Percentiles rank a stretch among this genome's conserved stretches.
phyloP scores from a whole-genome alignment of 2,888 invertebrate genomes.

The Cynaeus angustus region DNA sequence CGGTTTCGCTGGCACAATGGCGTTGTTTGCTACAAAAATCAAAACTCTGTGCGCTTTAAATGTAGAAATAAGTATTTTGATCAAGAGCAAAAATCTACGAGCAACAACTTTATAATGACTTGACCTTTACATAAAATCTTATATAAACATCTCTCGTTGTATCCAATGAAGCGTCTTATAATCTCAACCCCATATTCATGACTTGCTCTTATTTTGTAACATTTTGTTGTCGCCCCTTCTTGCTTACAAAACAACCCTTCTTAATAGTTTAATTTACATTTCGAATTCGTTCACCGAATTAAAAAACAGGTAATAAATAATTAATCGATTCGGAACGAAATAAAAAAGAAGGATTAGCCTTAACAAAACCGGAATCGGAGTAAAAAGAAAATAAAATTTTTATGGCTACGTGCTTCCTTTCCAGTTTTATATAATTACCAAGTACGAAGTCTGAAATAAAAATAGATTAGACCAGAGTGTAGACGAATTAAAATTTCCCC shows the following conservation, averaged over 20 bases:
- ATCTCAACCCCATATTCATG: conserved; percentile 62
- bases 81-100: conserved; percentile 1
- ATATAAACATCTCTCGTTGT: conserved; percentile 54
- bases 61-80: too few species aligned
- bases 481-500: conserved; percentile 25
- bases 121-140: conserved; percentile 53
- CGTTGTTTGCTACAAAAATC: too few species aligned
- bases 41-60: too few species aligned
- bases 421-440: conserved; percentile 38
- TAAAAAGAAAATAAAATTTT: conserved; percentile 43
- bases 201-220: conserved; percentile 55
- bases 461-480: conserved; percentile 27
- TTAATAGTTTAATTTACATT: conserved; percentile 22
- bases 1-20: too few species aligned
- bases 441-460: conserved; percentile 16
- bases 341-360: conserved; percentile 4
- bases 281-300: conserved; percentile 12
- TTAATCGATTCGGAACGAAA: conserved; percentile 27
- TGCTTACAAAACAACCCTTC: conserved; percentile 45
- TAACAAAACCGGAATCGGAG: neutral
- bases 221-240: conserved; percentile 51
- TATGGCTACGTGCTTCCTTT: conserved; percentile 17
- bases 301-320: conserved; percentile 40
- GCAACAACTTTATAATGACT: conserved; percentile 44
- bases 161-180: conserved; percentile 59